phyloP scores from a whole-genome alignment of 2,888 invertebrate species.

The Sisyra terminalis region DNA sequence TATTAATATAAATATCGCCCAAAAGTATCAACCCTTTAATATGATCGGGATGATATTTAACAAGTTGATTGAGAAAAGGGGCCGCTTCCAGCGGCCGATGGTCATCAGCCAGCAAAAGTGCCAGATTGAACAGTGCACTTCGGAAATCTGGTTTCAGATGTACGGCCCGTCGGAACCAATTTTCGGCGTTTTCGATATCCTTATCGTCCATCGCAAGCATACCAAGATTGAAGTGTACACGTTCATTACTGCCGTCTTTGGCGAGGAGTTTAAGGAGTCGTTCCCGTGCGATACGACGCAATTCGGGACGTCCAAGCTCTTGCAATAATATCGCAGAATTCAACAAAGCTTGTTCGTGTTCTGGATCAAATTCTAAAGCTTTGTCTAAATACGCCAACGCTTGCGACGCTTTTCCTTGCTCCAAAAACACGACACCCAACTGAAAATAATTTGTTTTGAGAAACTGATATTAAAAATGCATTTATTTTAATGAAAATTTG shows the following conservation, averaged over 20 bases:
- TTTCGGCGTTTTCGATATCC: constrained; percentile 74
- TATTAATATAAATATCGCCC: constrained; percentile 92
- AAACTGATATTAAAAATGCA: not conserved
- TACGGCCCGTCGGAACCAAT: constrained; percentile 80
- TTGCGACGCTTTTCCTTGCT: constrained; percentile 81
- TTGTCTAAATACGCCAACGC: constrained; percentile 85
- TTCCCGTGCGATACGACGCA: constrained; percentile 63
- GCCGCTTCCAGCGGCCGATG: constrained; percentile 81
- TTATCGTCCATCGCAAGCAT: constrained; percentile 95
- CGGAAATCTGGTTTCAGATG: constrained; percentile 78
- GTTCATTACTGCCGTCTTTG: constrained; percentile 65
- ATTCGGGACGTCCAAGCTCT: constrained; percentile 67
- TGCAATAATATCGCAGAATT: constrained; percentile 92
- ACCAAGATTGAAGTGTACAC: constrained; percentile 87
- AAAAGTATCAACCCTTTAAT: constrained; percentile 85
- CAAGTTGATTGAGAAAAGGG: constrained; percentile 79
- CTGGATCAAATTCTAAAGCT: constrained; percentile 81
- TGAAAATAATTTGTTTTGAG: constrained; percentile 24
- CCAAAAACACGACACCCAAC: constrained; percentile 87
- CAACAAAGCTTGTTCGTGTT: constrained; percentile 85
- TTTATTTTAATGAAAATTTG: too few relatives aligned
- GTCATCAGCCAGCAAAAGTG: constrained; percentile 74
- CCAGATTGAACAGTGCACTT: constrained; percentile 88
- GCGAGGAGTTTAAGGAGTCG: constrained; percentile 66
- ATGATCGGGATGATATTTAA: constrained; percentile 83